Evolutionary conservation across 2,888 invertebrate genomes (phyloP).

Genomic region (Lithosia quadra): DNA sequence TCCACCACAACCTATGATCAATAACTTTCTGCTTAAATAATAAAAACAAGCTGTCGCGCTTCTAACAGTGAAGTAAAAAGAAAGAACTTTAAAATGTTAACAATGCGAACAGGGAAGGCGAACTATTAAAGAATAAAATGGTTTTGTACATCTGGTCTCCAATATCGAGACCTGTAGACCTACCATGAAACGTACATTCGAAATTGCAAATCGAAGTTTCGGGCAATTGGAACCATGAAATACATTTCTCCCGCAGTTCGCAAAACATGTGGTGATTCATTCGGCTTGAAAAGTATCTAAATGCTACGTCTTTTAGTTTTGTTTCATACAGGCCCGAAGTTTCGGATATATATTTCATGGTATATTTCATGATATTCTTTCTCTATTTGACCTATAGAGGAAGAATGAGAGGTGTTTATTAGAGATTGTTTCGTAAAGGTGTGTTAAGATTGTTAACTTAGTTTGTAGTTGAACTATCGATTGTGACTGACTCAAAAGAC

Average conservation of each 20-base stretch:
- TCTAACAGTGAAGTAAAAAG: neutral
- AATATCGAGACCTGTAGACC: slow-evolving; percentile 38
- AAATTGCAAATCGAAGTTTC: neutral
- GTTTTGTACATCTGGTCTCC: slow-evolving; percentile 54
- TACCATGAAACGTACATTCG: neutral
- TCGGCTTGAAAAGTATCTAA: too few relatives aligned
- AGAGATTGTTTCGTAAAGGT: slow-evolving; percentile 30
- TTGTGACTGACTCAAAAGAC: slow-evolving; percentile 50
- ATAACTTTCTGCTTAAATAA: neutral
- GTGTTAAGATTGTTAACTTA: slow-evolving; percentile 29
- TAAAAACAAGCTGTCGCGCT: neutral
- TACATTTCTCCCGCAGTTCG: too few relatives aligned
- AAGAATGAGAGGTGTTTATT: slow-evolving; percentile 25
- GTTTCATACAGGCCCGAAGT: neutral
- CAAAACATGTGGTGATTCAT: neutral
- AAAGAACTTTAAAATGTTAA: neutral
- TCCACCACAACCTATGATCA: neutral
- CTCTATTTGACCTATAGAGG: slow-evolving; percentile 19
- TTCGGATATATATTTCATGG: neutral
- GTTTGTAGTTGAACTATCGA: slow-evolving; percentile 45
- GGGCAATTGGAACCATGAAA: neutral
- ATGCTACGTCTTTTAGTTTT: too few relatives aligned
- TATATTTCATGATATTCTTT: slow-evolving; percentile 9
- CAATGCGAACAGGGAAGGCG: neutral
- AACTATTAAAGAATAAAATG: slow-evolving; percentile 60